A percentile compares a stretch with the other conserved stretches of the same genome.
These are phyloP conservation scores for Morone chrysops DNA, from an alignment of 2,113 vertebrate species.

Conservation along the genomic window DNA sequence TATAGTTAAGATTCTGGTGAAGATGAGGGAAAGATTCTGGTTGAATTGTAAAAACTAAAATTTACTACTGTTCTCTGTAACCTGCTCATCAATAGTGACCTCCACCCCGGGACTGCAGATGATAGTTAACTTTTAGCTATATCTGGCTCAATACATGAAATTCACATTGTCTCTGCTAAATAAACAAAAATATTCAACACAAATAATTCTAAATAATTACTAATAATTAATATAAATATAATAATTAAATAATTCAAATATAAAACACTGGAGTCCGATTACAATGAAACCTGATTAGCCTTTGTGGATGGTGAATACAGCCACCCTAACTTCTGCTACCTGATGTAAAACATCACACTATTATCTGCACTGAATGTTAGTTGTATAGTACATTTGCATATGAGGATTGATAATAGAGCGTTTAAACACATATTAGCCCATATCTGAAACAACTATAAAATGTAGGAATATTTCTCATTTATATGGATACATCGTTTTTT, in stretches of 20 bases:
- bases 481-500: background rate
- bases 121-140: too few relatives aligned
- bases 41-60: too few relatives aligned
- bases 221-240: too few relatives aligned
- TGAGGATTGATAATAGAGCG: background rate
- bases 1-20: background rate
- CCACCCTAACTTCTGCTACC: background rate
- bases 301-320: background rate
- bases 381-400: background rate
- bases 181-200: too few relatives aligned
- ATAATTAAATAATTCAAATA: too few relatives aligned
- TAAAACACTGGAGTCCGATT: too few relatives aligned
- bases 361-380: background rate
- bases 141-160: too few relatives aligned
- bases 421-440: background rate
- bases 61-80: too few relatives aligned
- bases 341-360: background rate
- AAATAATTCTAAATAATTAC: too few relatives aligned
- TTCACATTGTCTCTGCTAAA: too few relatives aligned
- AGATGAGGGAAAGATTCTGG: background rate
- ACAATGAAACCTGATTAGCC: background rate
- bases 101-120: too few relatives aligned
- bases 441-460: background rate
- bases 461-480: background rate
- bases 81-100: too few relatives aligned